These are phyloP conservation scores for Aulostomus chinensis DNA, from an alignment of 2,797 vertebrate genomes.

Conservation along the genomic window DNA sequence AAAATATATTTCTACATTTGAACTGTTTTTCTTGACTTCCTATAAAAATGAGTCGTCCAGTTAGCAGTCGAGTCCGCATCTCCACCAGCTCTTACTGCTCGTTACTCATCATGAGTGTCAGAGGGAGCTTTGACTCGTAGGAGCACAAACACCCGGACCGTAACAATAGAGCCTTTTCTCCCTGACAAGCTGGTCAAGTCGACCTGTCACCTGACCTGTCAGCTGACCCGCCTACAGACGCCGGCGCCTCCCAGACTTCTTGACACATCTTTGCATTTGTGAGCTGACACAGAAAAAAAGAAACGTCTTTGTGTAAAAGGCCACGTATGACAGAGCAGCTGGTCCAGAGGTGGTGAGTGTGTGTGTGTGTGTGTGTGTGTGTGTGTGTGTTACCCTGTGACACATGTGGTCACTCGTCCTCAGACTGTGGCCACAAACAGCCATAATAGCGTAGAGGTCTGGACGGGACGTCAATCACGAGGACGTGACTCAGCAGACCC, in stretches of 20 bases:
- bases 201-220: too few relatives aligned
- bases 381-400: too few relatives aligned
- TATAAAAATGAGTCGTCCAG: too few relatives aligned
- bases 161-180: background rate
- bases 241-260: too few relatives aligned
- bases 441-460: slow-evolving; percentile 58
- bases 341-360: background rate
- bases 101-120: too few relatives aligned
- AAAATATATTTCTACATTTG: too few relatives aligned
- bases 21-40: too few relatives aligned
- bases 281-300: slow-evolving; percentile 8
- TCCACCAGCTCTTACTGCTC: too few relatives aligned
- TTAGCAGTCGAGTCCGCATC: too few relatives aligned
- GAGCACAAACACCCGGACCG: too few relatives aligned
- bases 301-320: slow-evolving; percentile 39
- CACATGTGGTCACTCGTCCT: slow-evolving; percentile 50
- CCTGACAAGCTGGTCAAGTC: slow-evolving; percentile 2
- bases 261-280: slow-evolving; percentile 16
- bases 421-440: slow-evolving; percentile 44
- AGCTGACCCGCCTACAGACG: background rate
- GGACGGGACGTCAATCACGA: slow-evolving; percentile 56
- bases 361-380: slow-evolving; percentile 27
- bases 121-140: too few relatives aligned
- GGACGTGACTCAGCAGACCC: too few relatives aligned
- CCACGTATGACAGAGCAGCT: slow-evolving; percentile 27